A percentile compares a stretch with the other conserved stretches of the same genome.
Evolutionary conservation across 2,888 invertebrate species (phyloP).

Genomic region (Anthophora plumipes): DNA sequence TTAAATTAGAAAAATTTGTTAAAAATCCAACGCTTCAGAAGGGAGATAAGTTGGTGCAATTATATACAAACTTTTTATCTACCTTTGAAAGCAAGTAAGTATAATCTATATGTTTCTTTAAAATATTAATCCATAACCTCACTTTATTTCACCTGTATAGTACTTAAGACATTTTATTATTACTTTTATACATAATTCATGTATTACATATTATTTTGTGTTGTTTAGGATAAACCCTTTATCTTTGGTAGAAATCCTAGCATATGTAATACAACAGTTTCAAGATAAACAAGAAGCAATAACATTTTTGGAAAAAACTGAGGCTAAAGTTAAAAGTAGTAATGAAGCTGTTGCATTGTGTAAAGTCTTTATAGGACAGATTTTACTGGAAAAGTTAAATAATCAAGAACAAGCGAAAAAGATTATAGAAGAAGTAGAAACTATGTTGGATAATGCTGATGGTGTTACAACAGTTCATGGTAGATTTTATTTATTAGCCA

Average conservation of each 20-base stretch:
- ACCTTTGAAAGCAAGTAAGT: constrained; percentile 98
- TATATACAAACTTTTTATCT: constrained; percentile 96
- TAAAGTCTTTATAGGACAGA: constrained; percentile 93
- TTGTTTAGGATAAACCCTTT: constrained; percentile 95
- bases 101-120: constrained; percentile 32
- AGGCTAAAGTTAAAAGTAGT: constrained; percentile 93
- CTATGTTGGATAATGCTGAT: constrained; percentile 94
- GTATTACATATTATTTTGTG: constrained; percentile 25
- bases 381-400: constrained; percentile 91
- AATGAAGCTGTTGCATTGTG: constrained; percentile 95
- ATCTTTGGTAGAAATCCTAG: constrained; percentile 95
- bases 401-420: constrained; percentile 92
- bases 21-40: constrained; percentile 91
- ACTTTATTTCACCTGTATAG: neutral
- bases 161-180: neutral
- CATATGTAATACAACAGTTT: constrained; percentile 91
- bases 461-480: constrained; percentile 97
- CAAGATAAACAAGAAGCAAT: constrained; percentile 93
- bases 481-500: constrained; percentile 96
- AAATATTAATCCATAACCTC: constrained; percentile 49
- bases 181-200: neutral
- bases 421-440: constrained; percentile 94
- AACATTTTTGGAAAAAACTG: constrained; percentile 94
- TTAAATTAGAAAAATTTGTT: constrained; percentile 92
- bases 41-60: constrained; percentile 91